Conservation (phyloP, 2,888 invertebrate species). For the Neria commutata region DNA sequence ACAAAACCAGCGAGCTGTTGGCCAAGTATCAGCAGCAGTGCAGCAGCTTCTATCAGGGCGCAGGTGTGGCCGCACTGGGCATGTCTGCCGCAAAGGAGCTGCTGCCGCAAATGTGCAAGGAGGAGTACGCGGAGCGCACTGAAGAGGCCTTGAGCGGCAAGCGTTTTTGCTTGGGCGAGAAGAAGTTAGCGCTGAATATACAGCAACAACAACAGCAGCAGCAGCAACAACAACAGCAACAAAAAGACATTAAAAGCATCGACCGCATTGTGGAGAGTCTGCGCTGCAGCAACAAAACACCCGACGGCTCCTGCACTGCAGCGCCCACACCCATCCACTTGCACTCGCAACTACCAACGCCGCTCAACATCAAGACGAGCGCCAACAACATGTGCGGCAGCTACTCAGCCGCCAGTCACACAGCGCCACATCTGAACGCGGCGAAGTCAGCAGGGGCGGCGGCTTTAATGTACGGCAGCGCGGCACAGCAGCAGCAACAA, state of each 20-base stretch:
- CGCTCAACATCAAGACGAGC: conserved; percentile 47
- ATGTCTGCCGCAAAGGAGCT: conserved; percentile 28
- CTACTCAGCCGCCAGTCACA: neutral
- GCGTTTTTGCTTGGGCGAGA: conserved; percentile 42
- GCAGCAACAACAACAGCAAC: conserved; percentile 30
- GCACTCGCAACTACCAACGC: conserved; percentile 38
- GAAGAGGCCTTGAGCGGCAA: conserved; percentile 44
- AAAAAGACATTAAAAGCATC: conserved; percentile 60
- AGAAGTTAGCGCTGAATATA: conserved; percentile 27
- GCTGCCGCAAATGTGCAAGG: conserved; percentile 26
- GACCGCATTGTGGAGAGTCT: conserved; percentile 62
- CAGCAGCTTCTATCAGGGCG: conserved; percentile 53
- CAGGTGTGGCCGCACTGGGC: no score
- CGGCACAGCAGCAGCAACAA: conserved; percentile 24
- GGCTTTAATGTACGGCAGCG: conserved; percentile 14
- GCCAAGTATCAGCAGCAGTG: conserved; percentile 61
- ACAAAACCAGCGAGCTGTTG: conserved; percentile 58
- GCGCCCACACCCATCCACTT: conserved; percentile 40
- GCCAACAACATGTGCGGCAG: conserved; percentile 47
- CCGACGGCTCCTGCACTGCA: conserved; percentile 10
- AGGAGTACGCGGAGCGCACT: conserved; percentile 26
- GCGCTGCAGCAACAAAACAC: conserved; percentile 35
- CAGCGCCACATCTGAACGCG: conserved; percentile 17
- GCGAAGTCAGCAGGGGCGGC: conserved; percentile 19
- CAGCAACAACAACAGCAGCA: conserved; percentile 30